These are phyloP conservation scores for Strix uralensis DNA, from an alignment of 2,113 vertebrate genomes.

Conservation along the genomic window DNA sequence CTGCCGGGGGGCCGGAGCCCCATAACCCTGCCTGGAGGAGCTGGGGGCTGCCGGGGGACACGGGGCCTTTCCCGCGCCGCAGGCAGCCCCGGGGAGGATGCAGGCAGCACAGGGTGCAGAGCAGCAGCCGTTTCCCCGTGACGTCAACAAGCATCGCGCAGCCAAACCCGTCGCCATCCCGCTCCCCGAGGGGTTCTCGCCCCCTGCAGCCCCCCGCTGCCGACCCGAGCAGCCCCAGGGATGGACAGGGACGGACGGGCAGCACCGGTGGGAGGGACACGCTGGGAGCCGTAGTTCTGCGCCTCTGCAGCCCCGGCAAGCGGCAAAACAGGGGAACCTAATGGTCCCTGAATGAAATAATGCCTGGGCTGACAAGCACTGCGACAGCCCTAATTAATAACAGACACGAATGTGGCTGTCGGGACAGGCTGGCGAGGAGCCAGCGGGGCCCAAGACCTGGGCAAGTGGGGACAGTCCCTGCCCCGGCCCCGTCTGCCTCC, in stretches of 20 bases:
- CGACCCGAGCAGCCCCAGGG: accelerated
- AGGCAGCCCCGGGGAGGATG: not conserved
- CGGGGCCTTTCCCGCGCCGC: not conserved
- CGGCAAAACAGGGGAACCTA: conserved; percentile 38
- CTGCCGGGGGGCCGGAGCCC: not conserved
- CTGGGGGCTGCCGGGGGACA: not conserved
- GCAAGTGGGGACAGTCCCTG: not conserved
- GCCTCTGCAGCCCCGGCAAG: not conserved
- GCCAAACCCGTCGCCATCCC: accelerated
- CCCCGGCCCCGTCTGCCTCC: accelerated
- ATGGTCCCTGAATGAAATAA: conserved; percentile 72
- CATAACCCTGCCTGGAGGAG: not conserved
- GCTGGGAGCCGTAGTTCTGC: not conserved
- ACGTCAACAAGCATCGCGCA: accelerated
- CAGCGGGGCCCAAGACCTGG: not conserved
- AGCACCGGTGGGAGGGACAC: not conserved
- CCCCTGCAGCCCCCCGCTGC: accelerated
- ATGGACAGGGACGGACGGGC: not conserved
- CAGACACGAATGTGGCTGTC: conserved; percentile 47
- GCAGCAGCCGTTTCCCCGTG: not conserved
- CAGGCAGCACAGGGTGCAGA: not conserved
- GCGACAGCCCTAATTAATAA: conserved; percentile 70
- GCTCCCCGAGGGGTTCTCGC: accelerated
- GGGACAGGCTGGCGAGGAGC: conserved; percentile 7
- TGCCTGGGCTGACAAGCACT: conserved; percentile 38